These are phyloP conservation scores for Odiellus spinosus DNA, from an alignment of 2,888 invertebrate genomes.

Conservation along the genomic window DNA sequence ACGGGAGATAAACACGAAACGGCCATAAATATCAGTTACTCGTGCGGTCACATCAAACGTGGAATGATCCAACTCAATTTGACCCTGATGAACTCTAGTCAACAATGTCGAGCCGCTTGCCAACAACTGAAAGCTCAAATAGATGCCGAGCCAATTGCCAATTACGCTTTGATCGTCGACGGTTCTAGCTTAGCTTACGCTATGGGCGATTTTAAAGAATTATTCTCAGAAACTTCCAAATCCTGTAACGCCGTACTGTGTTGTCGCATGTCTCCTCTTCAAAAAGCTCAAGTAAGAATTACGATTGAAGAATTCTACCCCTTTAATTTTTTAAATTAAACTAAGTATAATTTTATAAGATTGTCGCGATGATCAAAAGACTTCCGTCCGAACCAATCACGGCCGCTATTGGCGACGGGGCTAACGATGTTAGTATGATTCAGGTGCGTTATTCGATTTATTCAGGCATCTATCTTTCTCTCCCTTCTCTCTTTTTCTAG, in stretches of 20 bases:
- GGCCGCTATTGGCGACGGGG: slow-evolving; percentile 56
- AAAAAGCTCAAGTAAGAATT: slow-evolving; percentile 11
- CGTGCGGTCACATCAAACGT: slow-evolving; percentile 7
- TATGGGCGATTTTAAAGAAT: slow-evolving; percentile 28
- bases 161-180: slow-evolving; percentile 66
- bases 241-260: slow-evolving; percentile 11
- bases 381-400: slow-evolving; percentile 5
- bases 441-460: no score
- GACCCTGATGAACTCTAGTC: background rate
- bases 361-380: slow-evolving; percentile 3
- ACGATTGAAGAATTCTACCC: no score
- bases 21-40: slow-evolving; percentile 14
- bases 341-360: background rate
- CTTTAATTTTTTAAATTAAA: slow-evolving; percentile 5
- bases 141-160: background rate
- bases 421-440: slow-evolving; percentile 94
- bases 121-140: background rate
- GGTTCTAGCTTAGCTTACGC: slow-evolving; percentile 54
- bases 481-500: no score
- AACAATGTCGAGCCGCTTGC: background rate
- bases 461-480: no score
- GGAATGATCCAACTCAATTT: slow-evolving; percentile 12
- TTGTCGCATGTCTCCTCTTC: slow-evolving; percentile 14
- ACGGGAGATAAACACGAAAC: slow-evolving; percentile 24
- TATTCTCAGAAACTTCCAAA: slow-evolving; percentile 52